These are phyloP conservation scores for Coturnix japonica DNA, from an alignment of 2,113 vertebrate species.

Conservation along the genomic window DNA sequence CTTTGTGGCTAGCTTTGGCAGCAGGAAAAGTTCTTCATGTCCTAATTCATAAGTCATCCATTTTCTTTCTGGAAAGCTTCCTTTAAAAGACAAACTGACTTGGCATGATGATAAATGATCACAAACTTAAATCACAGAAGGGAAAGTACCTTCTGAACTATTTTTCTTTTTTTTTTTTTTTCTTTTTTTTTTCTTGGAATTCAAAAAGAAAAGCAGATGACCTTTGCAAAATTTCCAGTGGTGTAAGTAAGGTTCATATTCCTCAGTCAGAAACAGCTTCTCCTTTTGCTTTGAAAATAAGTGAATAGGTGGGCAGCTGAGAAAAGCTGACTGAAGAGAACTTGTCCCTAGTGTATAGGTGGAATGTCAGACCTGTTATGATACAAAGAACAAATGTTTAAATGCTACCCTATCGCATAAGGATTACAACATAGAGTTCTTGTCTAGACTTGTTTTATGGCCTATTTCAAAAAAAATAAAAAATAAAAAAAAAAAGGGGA, in stretches of 20 bases:
- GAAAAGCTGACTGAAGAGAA: background rate
- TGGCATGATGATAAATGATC: constrained; percentile 1
- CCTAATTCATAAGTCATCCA: background rate
- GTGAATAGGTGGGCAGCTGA: background rate
- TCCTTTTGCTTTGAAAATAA: background rate
- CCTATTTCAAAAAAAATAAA: background rate
- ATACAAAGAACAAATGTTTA: background rate
- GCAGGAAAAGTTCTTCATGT: constrained; percentile 6
- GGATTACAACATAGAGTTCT: background rate
- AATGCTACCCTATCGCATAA: background rate
- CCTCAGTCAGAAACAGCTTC: background rate
- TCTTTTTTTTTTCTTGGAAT: background rate
- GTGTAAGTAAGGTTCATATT: background rate
- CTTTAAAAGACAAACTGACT: constrained; percentile 15
- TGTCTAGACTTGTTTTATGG: background rate
- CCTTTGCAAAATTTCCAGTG: constrained; percentile 31
- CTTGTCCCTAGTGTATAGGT: background rate
- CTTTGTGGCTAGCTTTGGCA: constrained; percentile 24
- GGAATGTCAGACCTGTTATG: background rate
- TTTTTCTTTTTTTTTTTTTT: background rate
- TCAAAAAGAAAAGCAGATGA: constrained; percentile 8
- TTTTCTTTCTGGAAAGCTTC: background rate
- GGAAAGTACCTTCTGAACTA: constrained; percentile 37
- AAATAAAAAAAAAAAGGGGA: background rate
- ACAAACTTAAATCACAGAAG: constrained; percentile 34